These are phyloP conservation scores for Stenotaenia linearis DNA, from an alignment of 2,888 invertebrate species.

Conservation along the genomic window DNA sequence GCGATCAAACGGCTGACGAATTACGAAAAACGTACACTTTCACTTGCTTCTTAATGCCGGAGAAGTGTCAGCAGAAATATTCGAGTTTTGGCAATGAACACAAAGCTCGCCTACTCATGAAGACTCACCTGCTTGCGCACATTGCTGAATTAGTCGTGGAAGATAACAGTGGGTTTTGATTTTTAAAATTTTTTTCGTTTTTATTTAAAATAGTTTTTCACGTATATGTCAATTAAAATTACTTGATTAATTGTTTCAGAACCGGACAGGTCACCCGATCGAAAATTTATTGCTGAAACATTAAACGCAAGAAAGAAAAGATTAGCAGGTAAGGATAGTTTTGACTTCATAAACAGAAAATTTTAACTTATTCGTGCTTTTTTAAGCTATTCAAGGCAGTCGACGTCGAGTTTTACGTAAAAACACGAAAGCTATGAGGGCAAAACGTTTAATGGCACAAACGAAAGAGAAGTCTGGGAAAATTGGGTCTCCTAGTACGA, in stretches of 20 bases:
- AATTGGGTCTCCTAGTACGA: neutral
- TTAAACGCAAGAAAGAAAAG: conserved; percentile 43
- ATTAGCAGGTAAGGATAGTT: conserved; percentile 39
- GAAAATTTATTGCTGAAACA: conserved; percentile 45
- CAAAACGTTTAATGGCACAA: conserved; percentile 17
- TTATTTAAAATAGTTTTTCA: too few relatives aligned
- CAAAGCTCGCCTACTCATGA: conserved; percentile 52
- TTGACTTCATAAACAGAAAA: neutral
- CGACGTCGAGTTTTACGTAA: neutral
- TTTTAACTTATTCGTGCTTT: neutral
- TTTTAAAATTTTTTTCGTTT: neutral
- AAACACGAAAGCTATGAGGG: conserved; percentile 1
- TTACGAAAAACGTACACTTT: conserved; percentile 53
- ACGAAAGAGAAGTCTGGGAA: neutral
- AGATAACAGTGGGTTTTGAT: conserved; percentile 40
- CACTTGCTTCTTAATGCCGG: conserved; percentile 52
- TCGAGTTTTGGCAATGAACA: conserved; percentile 56
- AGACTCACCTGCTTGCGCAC: conserved; percentile 52
- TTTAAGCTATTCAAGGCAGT: neutral
- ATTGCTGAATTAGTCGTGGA: conserved; percentile 43
- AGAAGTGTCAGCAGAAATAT: conserved; percentile 50
- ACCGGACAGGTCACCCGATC: neutral
- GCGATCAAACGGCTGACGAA: conserved; percentile 53
- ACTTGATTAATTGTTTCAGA: neutral
- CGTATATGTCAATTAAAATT: neutral